Percentiles rank a stretch among this genome's conserved stretches.
Conservation (phyloP, 2,113 vertebrate genomes). For the Brachyhypopomus occidentalis region DNA sequence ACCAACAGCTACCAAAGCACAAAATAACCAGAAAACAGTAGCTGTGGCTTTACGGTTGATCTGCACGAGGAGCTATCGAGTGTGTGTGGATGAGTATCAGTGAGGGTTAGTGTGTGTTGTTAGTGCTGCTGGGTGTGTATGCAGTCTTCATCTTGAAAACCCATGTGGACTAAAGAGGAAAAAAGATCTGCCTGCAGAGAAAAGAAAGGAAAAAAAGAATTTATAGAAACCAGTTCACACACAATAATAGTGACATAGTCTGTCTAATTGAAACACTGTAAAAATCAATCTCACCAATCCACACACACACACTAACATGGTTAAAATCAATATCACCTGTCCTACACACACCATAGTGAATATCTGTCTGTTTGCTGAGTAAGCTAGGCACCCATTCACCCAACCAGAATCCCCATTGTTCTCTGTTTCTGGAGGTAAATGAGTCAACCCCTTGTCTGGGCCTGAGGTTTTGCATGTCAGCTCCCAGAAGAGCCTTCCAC, state of each 20-base stretch:
- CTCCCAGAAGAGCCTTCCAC: neutral
- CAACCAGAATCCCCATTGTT: neutral
- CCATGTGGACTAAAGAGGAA: slow-evolving; percentile 41
- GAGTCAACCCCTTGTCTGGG: slow-evolving; percentile 5
- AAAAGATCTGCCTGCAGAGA: slow-evolving; percentile 57
- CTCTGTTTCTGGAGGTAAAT: neutral
- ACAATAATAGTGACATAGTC: too few species aligned
- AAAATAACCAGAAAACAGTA: neutral
- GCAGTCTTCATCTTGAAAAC: slow-evolving; percentile 39
- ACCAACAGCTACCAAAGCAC: neutral
- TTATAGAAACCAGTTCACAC: slow-evolving; percentile 10
- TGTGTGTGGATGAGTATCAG: neutral
- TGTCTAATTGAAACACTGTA: too few species aligned
- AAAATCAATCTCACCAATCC: neutral
- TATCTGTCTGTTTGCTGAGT: too few species aligned
- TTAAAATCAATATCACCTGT: neutral
- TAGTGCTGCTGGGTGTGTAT: neutral
- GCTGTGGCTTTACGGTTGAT: neutral
- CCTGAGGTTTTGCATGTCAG: neutral
- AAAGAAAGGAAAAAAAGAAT: slow-evolving; percentile 36
- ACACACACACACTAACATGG: slow-evolving; percentile 7
- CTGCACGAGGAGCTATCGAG: neutral
- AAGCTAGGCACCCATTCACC: too few species aligned
- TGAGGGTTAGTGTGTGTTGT: neutral
- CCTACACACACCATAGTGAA: neutral